Evolutionary conservation across 2,797 vertebrate species (phyloP), one percentile per base, ranked within the genome.

Genomic region (Lagodon rhomboides): DNA sequence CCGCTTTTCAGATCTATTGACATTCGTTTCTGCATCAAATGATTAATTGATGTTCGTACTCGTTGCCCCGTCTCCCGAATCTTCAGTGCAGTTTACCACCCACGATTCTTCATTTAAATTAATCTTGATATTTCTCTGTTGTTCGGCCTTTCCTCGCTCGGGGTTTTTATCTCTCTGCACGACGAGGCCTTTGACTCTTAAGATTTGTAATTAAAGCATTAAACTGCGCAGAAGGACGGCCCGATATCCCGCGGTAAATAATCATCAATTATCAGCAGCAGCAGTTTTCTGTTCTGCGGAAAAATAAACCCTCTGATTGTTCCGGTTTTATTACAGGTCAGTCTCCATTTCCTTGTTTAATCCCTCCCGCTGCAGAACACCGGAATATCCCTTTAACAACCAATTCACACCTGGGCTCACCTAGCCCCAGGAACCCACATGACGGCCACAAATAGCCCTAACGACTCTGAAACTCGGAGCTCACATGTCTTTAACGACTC

Each of bases 291-390:
- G 27, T 20, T 20, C 30, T 6, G n/a, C 3, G 4, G 27, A 4
- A 65, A 38, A 49, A 68, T 41, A 25, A 20, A 18, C n/a, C 16
- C 9, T 8, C 53, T 71, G 63, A 70, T 59, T 23, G 43, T 34
- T 65, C 12, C 22, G 17, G 62, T 20, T 61, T 34, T 70, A 41
- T 61, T 60, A 55, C 58, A 44, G 62, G 50, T 61, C 43, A 20
- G 44, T 46, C 43, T 62, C 46, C 15, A 46, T 51, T 64, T 11
- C 3, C 51, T 63, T 69, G 23, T 72, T 77, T 49, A 83, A 74
- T 76, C 65, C 66, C 30, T 56, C 25, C 51, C 44, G 16, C 44
- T 69, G 55, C 30, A 47, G 58, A 82, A 59, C 0, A 50, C 49
- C 50, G n/a, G n/a, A n/a, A n/a, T n/a, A n/a, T n/a, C n/a, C n/a